Conservation (phyloP, 2,888 invertebrate genomes). For the Autographa gamma region DNA sequence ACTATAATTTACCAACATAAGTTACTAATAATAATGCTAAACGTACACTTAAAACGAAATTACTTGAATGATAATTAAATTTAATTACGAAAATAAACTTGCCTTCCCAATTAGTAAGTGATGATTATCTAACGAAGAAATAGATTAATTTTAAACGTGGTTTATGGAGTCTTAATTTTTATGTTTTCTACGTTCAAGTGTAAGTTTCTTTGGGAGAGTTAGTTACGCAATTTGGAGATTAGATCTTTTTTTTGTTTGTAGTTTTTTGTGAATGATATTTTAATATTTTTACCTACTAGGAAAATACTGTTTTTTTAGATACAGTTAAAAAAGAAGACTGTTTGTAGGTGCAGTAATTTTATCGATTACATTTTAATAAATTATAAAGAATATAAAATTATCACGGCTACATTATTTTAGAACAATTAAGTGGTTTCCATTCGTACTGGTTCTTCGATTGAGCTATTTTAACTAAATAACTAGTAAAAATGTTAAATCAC, state of each 20-base stretch:
- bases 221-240: background rate
- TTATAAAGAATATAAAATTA: too few relatives aligned
- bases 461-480: too few relatives aligned
- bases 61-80: conserved; percentile 41
- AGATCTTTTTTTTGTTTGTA: background rate
- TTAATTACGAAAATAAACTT: conserved; percentile 39
- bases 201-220: background rate
- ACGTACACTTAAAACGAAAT: conserved; percentile 49
- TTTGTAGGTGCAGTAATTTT: too few relatives aligned
- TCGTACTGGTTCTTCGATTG: too few relatives aligned
- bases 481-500: too few relatives aligned
- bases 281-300: too few relatives aligned
- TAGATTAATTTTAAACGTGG: conserved; percentile 22
- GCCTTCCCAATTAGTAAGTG: conserved; percentile 34
- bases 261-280: too few relatives aligned
- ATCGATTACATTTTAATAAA: too few relatives aligned
- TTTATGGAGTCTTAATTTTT: conserved; percentile 20
- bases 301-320: too few relatives aligned
- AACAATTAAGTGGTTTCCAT: too few relatives aligned
- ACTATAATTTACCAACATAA: conserved; percentile 2
- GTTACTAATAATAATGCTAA: conserved; percentile 11
- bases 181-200: background rate
- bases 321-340: too few relatives aligned
- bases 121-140: conserved; percentile 30
- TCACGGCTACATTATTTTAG: too few relatives aligned